These are phyloP conservation scores for Novumbra hubbsi DNA, from an alignment of 2,797 vertebrate genomes.

Conservation along the genomic window DNA sequence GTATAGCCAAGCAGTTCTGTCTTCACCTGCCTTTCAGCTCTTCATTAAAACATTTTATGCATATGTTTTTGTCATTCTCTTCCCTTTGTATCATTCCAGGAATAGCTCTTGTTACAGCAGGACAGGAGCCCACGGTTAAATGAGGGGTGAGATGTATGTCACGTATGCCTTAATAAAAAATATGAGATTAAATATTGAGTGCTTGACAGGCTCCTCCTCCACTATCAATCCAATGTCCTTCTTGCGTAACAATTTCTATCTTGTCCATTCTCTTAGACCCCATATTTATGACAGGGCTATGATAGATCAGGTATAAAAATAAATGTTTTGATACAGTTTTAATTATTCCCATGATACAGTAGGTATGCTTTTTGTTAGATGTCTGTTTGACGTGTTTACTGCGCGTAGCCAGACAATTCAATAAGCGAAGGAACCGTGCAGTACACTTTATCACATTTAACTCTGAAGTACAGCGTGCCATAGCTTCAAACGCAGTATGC, in stretches of 20 bases:
- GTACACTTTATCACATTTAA: neutral
- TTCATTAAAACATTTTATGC: neutral
- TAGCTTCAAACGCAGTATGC: neutral
- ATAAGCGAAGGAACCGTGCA: neutral
- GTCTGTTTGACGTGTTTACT: neutral
- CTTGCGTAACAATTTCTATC: neutral
- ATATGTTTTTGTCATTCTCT: neutral
- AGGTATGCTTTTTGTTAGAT: neutral
- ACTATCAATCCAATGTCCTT: slow-evolving; percentile 19
- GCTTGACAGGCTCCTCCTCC: slow-evolving; percentile 22
- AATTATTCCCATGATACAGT: neutral
- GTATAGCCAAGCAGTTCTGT: neutral
- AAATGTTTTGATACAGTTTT: neutral
- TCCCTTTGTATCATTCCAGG: neutral
- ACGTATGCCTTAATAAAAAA: slow-evolving; percentile 37
- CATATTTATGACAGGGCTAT: neutral
- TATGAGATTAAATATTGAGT: slow-evolving; percentile 63
- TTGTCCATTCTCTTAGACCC: slow-evolving; percentile 2
- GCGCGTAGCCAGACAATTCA: neutral
- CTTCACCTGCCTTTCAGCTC: neutral
- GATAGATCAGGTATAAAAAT: neutral
- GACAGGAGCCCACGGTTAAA: slow-evolving; percentile 31
- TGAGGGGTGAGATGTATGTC: slow-evolving; percentile 31
- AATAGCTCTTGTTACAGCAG: slow-evolving; percentile 26
- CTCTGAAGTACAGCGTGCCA: neutral